These are phyloP conservation scores for Accipiter cooperii DNA, from an alignment of 2,113 vertebrate species.

Conservation along the genomic window DNA sequence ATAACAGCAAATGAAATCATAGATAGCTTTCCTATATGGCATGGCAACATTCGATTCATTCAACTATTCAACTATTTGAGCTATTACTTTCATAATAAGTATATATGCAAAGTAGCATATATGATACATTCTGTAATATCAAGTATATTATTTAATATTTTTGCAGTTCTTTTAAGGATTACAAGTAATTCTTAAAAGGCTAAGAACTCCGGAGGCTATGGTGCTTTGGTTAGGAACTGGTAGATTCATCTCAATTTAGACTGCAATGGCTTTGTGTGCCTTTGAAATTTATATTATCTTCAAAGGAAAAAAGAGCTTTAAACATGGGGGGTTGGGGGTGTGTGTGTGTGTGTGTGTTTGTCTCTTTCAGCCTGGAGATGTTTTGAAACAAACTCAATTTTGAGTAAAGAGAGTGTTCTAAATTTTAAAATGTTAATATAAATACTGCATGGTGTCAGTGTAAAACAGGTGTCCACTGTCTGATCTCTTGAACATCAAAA, in stretches of 20 bases:
- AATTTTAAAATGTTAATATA: background rate
- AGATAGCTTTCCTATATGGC: background rate
- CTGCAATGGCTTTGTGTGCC: background rate
- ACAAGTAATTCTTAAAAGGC: background rate
- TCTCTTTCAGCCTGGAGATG: background rate
- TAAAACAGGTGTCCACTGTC: background rate
- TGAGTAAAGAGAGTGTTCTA: background rate
- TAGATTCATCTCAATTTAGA: background rate
- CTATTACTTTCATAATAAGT: background rate
- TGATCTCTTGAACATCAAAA: background rate
- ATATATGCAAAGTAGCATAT: background rate
- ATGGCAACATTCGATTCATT: background rate
- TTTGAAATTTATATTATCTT: background rate
- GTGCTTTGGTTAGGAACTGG: background rate
- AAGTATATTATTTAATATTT: background rate
- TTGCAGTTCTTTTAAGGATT: background rate
- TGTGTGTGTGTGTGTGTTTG: too few relatives aligned
- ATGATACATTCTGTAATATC: background rate
- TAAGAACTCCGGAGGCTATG: background rate
- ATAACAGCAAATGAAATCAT: background rate
- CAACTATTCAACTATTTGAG: too few relatives aligned
- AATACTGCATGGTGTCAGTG: background rate
- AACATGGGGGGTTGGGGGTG: background rate
- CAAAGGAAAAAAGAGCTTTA: background rate
- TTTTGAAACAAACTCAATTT: background rate